Conservation (phyloP, 2,888 invertebrate species). For the Masnerella sp. region DNA sequence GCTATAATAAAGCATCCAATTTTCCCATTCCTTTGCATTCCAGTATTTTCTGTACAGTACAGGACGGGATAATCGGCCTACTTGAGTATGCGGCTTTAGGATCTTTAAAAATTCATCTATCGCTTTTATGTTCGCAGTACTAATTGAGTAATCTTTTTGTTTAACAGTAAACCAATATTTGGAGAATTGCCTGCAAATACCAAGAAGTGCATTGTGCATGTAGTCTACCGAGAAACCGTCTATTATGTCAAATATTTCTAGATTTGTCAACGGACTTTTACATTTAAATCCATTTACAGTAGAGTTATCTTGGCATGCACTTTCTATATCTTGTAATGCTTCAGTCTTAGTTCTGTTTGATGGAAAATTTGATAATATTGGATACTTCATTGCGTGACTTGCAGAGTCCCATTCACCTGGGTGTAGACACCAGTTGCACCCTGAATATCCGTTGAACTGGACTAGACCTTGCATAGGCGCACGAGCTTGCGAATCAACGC, state of each 20-base stretch:
- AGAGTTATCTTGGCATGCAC: neutral
- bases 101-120: neutral
- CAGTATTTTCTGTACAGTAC: conserved; percentile 15
- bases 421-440: conserved; percentile 58
- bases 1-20: conserved; percentile 28
- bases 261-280: conserved; percentile 18
- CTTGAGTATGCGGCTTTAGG: conserved; percentile 15
- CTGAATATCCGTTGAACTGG: conserved; percentile 53
- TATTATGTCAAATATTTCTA: conserved; percentile 55
- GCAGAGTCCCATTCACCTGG: conserved; percentile 17
- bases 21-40: too few species aligned
- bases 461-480: conserved; percentile 28
- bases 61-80: conserved; percentile 20
- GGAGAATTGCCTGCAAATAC: conserved; percentile 46
- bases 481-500: conserved; percentile 48
- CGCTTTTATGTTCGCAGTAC: neutral
- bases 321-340: conserved; percentile 2
- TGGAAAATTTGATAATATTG: neutral
- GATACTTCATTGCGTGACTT: conserved; percentile 19
- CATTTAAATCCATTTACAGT: conserved; percentile 13
- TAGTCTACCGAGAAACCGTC: conserved; percentile 52
- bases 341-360: neutral
- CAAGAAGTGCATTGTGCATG: conserved; percentile 57
- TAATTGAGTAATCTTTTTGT: conserved; percentile 1
- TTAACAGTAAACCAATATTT: conserved; percentile 46